Percentiles rank a stretch among this genome's conserved stretches.
phyloP scores from a whole-genome alignment of 2,888 invertebrate genomes.

The Frankliniella intonsa region DNA sequence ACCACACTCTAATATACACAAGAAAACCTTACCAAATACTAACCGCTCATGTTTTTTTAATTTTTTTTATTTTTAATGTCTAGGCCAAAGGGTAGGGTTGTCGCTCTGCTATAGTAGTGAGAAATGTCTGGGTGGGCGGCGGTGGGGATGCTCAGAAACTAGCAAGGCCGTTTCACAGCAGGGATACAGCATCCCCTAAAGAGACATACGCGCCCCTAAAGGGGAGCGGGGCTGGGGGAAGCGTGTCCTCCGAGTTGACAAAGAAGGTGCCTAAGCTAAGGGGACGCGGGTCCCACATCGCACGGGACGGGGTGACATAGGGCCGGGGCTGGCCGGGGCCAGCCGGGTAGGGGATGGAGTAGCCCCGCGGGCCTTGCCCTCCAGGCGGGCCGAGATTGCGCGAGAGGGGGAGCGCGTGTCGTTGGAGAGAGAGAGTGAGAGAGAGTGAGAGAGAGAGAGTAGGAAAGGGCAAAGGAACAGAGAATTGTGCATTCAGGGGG shows the following conservation, averaged over 20 bases:
- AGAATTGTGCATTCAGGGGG: background rate
- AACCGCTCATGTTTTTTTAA: too few species aligned
- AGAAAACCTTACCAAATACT: too few species aligned
- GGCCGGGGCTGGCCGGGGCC: background rate
- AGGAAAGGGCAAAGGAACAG: background rate
- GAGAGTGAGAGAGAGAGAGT: background rate
- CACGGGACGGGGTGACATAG: background rate
- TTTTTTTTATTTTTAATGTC: too few species aligned
- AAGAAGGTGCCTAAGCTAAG: background rate
- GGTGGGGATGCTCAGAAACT: too few species aligned
- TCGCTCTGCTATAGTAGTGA: too few species aligned
- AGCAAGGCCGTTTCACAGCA: too few species aligned
- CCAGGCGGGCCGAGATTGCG: background rate
- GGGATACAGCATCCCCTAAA: too few species aligned
- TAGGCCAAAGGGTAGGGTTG: too few species aligned
- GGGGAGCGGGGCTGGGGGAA: background rate
- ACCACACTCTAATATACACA: too few species aligned
- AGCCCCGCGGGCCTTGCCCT: background rate
- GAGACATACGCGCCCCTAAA: too few species aligned
- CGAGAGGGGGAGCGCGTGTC: background rate
- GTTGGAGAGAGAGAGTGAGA: too few species aligned
- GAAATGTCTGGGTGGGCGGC: too few species aligned
- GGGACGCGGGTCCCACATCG: background rate
- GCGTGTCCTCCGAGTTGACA: background rate
- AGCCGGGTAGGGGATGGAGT: background rate